Percentiles rank a stretch among this genome's conserved stretches.
Evolutionary conservation across 2,888 invertebrate genomes (phyloP).

Genomic region (Eristalinus aeneus): DNA sequence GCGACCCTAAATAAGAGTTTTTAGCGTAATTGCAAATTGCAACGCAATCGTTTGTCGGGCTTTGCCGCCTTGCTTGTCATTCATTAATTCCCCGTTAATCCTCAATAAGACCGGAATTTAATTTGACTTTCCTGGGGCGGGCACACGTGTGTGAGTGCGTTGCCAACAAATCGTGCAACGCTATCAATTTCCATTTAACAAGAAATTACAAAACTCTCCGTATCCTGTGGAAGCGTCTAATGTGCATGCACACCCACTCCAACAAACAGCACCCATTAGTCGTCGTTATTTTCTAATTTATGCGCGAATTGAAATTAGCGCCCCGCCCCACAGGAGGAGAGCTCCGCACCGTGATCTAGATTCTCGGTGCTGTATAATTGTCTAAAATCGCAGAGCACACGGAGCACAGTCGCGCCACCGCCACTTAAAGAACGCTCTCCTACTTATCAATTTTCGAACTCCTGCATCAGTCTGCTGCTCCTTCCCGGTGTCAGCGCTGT

Average conservation of each 20-base stretch:
- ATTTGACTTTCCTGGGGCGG: constrained; percentile 9
- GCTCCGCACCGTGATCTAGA: background rate
- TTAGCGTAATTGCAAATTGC: constrained; percentile 18
- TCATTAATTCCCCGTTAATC: constrained; percentile 52
- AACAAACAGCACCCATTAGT: constrained; percentile 12
- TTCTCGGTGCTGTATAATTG: constrained; percentile 17
- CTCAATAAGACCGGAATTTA: constrained; percentile 44
- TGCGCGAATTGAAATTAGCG: constrained; percentile 39
- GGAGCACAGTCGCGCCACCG: constrained; percentile 7
- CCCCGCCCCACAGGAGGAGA: background rate
- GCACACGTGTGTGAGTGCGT: background rate
- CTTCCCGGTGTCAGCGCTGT: constrained; percentile 13
- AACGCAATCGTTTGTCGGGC: constrained; percentile 4
- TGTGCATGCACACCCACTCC: constrained; percentile 16
- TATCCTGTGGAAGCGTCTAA: constrained; percentile 24
- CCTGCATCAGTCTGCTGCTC: background rate
- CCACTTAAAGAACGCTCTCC: constrained; percentile 11
- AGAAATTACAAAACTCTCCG: constrained; percentile 36
- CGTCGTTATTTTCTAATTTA: constrained; percentile 47
- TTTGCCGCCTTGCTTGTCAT: constrained; percentile 16
- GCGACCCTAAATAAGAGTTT: background rate
- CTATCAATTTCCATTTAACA: constrained; percentile 58
- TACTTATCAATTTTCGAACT: constrained; percentile 51
- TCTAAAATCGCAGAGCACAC: background rate
- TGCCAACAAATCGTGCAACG: constrained; percentile 27